phyloP scores from a whole-genome alignment of 2,113 vertebrate genomes.

The Gallinago undulata region DNA sequence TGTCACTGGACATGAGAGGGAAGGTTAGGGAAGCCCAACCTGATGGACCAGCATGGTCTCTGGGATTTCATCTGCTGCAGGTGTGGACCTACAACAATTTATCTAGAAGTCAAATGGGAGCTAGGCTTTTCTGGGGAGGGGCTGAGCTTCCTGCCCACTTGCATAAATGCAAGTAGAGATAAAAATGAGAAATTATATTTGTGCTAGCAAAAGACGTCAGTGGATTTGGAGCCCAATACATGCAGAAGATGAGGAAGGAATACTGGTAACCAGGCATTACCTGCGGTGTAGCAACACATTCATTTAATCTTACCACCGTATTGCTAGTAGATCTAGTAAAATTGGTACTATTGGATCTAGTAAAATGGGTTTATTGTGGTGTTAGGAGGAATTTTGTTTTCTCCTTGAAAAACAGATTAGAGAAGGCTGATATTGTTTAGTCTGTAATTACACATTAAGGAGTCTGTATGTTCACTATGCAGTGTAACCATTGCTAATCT shows the following conservation, averaged over 20 bases:
- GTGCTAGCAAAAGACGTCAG: not conserved
- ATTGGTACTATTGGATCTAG: not conserved
- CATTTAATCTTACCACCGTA: not conserved
- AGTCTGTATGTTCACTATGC: not conserved
- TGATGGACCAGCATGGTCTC: rapidly evolving
- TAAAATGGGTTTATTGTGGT: not conserved
- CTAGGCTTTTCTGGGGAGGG: not conserved
- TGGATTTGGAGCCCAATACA: not conserved
- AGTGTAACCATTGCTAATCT: not conserved
- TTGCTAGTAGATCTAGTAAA: not conserved
- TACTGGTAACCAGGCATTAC: slow-evolving; percentile 15
- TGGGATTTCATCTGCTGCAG: not conserved
- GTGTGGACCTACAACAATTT: not conserved
- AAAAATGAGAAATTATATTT: slow-evolving; percentile 21
- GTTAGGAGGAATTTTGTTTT: not conserved
- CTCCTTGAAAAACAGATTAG: not conserved
- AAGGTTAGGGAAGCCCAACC: not conserved
- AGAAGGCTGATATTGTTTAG: slow-evolving; percentile 18
- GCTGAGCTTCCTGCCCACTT: not conserved
- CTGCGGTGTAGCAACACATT: not conserved
- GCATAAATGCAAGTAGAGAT: not conserved
- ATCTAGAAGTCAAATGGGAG: slow-evolving; percentile 8
- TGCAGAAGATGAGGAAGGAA: not conserved
- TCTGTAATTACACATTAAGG: slow-evolving; percentile 1
- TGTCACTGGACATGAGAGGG: rapidly evolving